Evolutionary conservation across 2,888 invertebrate species (phyloP).

Genomic region (Argyra leucocephala): DNA sequence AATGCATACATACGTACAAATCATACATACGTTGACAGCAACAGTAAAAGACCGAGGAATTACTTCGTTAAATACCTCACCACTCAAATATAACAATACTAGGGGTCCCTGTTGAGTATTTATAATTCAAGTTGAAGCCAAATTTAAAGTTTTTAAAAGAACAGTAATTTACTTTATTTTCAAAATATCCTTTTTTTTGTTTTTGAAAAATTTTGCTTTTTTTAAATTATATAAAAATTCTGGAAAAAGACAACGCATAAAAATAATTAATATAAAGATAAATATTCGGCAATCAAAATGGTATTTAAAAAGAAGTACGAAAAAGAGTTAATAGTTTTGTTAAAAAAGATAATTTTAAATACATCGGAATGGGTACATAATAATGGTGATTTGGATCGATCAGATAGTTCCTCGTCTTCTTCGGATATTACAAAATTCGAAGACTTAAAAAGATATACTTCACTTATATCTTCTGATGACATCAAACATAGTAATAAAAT

Average conservation of each 20-base stretch:
- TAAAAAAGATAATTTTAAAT: constrained; percentile 43
- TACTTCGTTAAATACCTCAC: constrained; percentile 42
- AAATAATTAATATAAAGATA: too few species aligned
- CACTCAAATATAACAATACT: constrained; percentile 53
- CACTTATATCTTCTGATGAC: constrained; percentile 39
- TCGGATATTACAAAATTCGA: constrained; percentile 29
- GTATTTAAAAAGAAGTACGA: constrained; percentile 54
- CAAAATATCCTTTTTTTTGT: too few species aligned
- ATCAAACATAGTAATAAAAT: constrained; percentile 28
- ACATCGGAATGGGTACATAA: constrained; percentile 65
- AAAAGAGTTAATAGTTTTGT: constrained; percentile 7
- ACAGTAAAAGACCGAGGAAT: constrained; percentile 43
- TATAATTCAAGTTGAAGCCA: too few species aligned
- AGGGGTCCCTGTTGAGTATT: too few species aligned
- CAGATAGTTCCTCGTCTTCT: constrained; percentile 45
- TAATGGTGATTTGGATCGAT: constrained; percentile 55
- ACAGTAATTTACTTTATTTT: too few species aligned
- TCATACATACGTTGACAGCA: constrained; percentile 43
- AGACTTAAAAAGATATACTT: constrained; percentile 35
- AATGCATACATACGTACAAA: too few species aligned
- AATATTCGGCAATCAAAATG: too few species aligned
- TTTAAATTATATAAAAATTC: too few species aligned
- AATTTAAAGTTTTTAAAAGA: too few species aligned
- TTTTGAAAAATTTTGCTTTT: too few species aligned
- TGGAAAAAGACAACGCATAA: too few species aligned